phyloP scores from a whole-genome alignment of 2,113 vertebrate genomes.

The Ochotona princeps region DNA sequence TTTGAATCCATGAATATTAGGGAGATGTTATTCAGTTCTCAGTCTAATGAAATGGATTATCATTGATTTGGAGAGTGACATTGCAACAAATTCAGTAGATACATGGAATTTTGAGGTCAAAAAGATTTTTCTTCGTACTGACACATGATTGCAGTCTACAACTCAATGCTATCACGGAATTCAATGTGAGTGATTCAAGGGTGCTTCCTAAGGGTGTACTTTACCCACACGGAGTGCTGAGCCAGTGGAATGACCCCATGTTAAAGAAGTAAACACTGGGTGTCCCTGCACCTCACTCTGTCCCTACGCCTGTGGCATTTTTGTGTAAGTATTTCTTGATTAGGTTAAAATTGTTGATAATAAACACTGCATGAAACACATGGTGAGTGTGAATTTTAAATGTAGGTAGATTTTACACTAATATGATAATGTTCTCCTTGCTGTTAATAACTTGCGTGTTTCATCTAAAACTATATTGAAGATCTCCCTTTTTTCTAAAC shows the following conservation, averaged over 20 bases:
- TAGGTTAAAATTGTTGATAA: background rate
- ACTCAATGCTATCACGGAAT: fast-evolving
- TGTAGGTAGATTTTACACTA: background rate
- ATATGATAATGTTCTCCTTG: background rate
- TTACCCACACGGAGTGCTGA: background rate
- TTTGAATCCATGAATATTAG: background rate
- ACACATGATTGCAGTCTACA: background rate
- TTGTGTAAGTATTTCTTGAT: background rate
- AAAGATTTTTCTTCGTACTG: background rate
- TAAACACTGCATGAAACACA: background rate
- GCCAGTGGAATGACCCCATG: background rate
- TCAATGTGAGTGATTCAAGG: background rate
- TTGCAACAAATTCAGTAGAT: background rate
- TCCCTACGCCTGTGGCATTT: background rate
- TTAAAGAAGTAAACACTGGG: background rate
- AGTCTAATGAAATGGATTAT: background rate
- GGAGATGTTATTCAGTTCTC: background rate
- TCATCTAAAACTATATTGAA: background rate
- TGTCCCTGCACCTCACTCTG: background rate
- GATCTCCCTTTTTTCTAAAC: background rate
- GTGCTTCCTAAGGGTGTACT: background rate
- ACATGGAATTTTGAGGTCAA: background rate
- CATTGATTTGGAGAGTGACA: slow-evolving; percentile 2
- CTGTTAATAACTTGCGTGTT: background rate
- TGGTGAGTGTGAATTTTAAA: background rate